Evolutionary conservation across 1,140 invertebrate genomes (phyloP).

Genomic region (Drosophila fuyamai): DNA sequence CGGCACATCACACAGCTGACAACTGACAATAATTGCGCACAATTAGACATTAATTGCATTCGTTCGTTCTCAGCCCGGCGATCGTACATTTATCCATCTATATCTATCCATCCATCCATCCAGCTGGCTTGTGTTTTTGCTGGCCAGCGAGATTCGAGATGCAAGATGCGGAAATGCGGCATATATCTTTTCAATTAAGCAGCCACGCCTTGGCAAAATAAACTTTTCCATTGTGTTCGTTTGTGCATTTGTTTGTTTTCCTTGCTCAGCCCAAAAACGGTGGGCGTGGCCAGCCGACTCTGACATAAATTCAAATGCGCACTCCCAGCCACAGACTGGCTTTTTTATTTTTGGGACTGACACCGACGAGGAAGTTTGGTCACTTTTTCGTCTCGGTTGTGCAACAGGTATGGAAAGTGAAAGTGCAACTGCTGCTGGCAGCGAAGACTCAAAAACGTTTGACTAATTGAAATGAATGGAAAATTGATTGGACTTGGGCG

Average conservation of each 20-base stretch:
- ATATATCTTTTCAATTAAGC: slow-evolving; percentile 66
- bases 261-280: slow-evolving; percentile 8
- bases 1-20: slow-evolving; percentile 48
- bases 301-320: slow-evolving; percentile 49
- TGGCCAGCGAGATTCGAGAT: slow-evolving; percentile 31
- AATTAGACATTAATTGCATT: slow-evolving; percentile 82
- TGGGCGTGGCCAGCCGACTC: slow-evolving; percentile 45
- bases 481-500: slow-evolving; percentile 2
- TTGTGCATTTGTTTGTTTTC: slow-evolving; percentile 47
- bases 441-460: slow-evolving; percentile 15
- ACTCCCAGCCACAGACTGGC: slow-evolving; percentile 14
- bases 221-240: slow-evolving; percentile 54
- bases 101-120: slow-evolving; percentile 19
- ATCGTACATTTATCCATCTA: slow-evolving; percentile 46
- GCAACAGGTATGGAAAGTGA: slow-evolving; percentile 69
- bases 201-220: slow-evolving; percentile 63
- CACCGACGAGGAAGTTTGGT: slow-evolving; percentile 49
- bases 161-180: slow-evolving; percentile 71
- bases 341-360: slow-evolving; percentile 1
- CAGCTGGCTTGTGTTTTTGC: slow-evolving; percentile 55
- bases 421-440: slow-evolving; percentile 40
- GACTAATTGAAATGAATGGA: slow-evolving; percentile 34
- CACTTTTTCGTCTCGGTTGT: slow-evolving; percentile 35
- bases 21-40: slow-evolving; percentile 74
- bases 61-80: slow-evolving; percentile 64